Percentiles rank a stretch among this genome's conserved stretches.
Evolutionary conservation across 1,140 invertebrate genomes (phyloP).

Genomic region (Diplogasteroides magnus): DNA sequence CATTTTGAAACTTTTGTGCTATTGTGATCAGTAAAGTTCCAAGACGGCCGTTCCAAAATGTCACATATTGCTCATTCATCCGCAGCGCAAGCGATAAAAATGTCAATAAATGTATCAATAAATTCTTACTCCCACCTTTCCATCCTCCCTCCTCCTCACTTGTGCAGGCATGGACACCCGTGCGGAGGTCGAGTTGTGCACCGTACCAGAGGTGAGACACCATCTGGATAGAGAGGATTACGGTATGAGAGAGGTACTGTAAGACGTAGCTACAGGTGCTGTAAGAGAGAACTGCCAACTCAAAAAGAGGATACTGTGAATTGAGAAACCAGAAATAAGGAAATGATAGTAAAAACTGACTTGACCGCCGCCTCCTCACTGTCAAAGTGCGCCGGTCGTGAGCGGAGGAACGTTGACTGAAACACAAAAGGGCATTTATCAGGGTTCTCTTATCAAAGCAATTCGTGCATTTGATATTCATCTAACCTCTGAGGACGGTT

Average conservation of each 20-base stretch:
- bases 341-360: background rate
- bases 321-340: background rate
- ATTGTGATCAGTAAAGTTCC: too few species aligned
- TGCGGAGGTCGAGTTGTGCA: conserved; percentile 38
- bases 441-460: too few species aligned
- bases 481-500: too few species aligned
- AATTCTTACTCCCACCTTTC: too few species aligned
- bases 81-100: too few species aligned
- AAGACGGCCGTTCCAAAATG: too few species aligned
- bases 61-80: too few species aligned
- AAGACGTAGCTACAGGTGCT: background rate
- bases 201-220: conserved; percentile 40
- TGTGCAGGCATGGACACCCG: conserved; percentile 52
- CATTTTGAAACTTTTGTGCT: too few species aligned
- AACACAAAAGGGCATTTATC: background rate
- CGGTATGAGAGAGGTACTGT: background rate
- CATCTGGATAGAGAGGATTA: background rate
- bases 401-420: background rate
- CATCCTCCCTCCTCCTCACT: conserved; percentile 19
- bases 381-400: background rate
- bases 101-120: too few species aligned
- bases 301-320: background rate
- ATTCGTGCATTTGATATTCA: too few species aligned
- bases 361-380: background rate
- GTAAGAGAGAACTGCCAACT: background rate